These are phyloP conservation scores for Scytalopus superciliaris DNA, from an alignment of 2,113 vertebrate genomes.

Conservation along the genomic window DNA sequence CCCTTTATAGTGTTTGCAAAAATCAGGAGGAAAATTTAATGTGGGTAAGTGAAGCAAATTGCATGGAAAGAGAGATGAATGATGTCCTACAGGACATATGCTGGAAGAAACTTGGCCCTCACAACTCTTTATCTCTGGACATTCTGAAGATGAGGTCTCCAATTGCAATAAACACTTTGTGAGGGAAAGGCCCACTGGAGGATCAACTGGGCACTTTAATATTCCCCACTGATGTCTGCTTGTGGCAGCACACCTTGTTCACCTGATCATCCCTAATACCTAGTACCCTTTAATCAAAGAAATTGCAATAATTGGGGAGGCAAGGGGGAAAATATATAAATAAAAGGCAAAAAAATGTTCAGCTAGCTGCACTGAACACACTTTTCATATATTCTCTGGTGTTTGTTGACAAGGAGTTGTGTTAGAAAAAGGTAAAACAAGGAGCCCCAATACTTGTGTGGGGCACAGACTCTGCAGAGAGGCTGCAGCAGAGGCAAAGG, in stretches of 20 bases:
- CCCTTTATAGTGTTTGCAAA: background rate
- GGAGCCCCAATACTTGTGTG: no score
- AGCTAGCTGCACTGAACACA: background rate
- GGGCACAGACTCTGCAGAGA: background rate
- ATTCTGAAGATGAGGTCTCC: background rate
- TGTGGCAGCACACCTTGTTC: background rate
- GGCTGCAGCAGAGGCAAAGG: background rate
- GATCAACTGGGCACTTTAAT: background rate
- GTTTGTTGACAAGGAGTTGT: background rate
- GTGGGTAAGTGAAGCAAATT: background rate
- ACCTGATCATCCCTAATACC: background rate
- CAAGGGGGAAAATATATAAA: no score
- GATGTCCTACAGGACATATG: background rate
- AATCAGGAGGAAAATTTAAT: background rate
- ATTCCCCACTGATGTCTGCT: background rate
- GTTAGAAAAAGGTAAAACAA: background rate
- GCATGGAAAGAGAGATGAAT: background rate
- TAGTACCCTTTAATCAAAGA: background rate
- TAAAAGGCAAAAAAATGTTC: background rate
- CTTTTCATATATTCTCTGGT: background rate
- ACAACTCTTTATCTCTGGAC: background rate
- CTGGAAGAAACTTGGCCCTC: background rate
- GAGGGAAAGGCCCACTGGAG: background rate
- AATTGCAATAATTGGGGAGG: background rate
- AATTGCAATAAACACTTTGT: background rate